Conservation (phyloP, 2,888 invertebrate species). For the Phaedon cochleariae region DNA sequence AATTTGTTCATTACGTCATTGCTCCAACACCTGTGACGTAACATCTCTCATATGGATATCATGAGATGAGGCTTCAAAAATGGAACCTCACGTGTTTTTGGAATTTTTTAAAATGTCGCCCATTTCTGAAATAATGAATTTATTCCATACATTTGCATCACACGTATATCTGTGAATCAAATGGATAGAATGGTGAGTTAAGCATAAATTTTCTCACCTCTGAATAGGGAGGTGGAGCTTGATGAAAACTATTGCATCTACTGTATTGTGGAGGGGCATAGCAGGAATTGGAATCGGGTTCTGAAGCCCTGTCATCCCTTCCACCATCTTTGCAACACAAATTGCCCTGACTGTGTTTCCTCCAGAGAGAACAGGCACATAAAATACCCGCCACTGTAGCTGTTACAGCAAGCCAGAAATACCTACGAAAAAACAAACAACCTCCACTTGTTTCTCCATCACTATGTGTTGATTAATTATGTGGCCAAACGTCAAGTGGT, state of each 20-base stretch:
- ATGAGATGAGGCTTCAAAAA: too few relatives aligned
- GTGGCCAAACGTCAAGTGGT: too few relatives aligned
- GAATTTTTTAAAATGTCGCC: too few relatives aligned
- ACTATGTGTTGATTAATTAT: too few relatives aligned
- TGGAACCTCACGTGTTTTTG: too few relatives aligned
- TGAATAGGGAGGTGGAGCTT: conserved; percentile 84
- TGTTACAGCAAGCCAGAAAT: conserved; percentile 68
- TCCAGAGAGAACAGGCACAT: conserved; percentile 75
- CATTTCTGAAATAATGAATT: too few relatives aligned
- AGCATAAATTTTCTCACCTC: conserved; percentile 67
- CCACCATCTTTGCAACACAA: conserved; percentile 59
- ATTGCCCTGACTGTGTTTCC: conserved; percentile 62
- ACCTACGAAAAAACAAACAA: conserved; percentile 47
- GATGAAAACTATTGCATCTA: conserved; percentile 84
- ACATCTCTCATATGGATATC: too few relatives aligned
- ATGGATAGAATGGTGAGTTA: too few relatives aligned
- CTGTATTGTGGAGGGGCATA: conserved; percentile 87
- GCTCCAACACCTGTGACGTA: too few relatives aligned
- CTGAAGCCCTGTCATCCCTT: conserved; percentile 70
- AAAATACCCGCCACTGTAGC: conserved; percentile 74
- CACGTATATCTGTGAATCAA: too few relatives aligned
- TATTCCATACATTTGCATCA: too few relatives aligned
- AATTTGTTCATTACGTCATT: too few relatives aligned
- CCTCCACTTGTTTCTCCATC: neutral
- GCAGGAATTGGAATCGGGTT: conserved; percentile 80